Base-by-base conservation (phyloP, 1,140 invertebrate species). In the Nomia melanderi region DNA sequence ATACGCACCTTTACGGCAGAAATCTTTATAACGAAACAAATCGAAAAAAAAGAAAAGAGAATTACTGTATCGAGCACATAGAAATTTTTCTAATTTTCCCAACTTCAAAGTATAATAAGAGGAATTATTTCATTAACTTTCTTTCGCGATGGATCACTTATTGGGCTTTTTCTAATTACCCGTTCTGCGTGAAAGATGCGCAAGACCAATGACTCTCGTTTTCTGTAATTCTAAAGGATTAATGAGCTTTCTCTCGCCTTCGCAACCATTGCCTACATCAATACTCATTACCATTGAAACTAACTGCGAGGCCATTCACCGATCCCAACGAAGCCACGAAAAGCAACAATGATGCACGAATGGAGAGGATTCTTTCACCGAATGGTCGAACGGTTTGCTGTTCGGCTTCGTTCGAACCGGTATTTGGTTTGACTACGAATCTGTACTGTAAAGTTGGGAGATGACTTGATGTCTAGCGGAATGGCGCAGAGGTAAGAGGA, bases 321-420 rank as follows among this genome's bases (percentile, higher is more conserved):
- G 82, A 83, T 54, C 70, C 77, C 59, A 79, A 78, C 83, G 82
- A 83, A 79, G 81, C 77, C 59, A 67, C 72, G 67, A 56, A 76
- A 79, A 67, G 56, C 36, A n/a, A 12, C 25, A 36, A 39, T 53
- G 53, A 31, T 36, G 50, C 44, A 65, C 36, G 44, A 75, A 66
- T 56, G 36, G 11, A 6, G 20, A 7, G 20, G 20, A n/a, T 8
- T 50, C 1, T 50, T n/a, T 1, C 20, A n/a, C 23, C 57, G 4
- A 31, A 39, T 20, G 11, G 33, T 64, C 44, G 59, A 63, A 29
- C 27, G 41, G 20, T 44, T 64, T n/a, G 25, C 31, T 56, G 50
- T 63, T 44, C 50, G 31, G 63, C 82, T 84, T 81, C 82, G 62
- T 83, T 83, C 75, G 82, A 64, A 78, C 73, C 82, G 67, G 39